Percentiles rank a stretch among this genome's conserved stretches.
Evolutionary conservation across 1,140 invertebrate genomes (phyloP).

Genomic region (Drosophila micromelanica): DNA sequence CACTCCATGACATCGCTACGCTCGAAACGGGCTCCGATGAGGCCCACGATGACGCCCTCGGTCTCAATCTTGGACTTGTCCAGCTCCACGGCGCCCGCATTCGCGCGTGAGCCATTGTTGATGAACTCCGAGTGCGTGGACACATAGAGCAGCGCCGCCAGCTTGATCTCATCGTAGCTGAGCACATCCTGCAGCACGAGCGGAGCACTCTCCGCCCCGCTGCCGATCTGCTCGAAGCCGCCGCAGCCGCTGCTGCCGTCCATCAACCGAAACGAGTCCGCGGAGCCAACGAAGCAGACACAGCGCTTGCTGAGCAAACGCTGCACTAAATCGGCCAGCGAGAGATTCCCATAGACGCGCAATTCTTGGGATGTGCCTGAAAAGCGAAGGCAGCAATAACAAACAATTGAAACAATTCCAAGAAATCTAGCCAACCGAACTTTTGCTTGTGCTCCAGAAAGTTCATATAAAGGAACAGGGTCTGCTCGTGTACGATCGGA

Average conservation of each 20-base stretch:
- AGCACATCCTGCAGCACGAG: slow-evolving; percentile 55
- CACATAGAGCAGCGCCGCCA: slow-evolving; percentile 87
- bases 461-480: slow-evolving; percentile 51
- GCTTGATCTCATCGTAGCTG: slow-evolving; percentile 79
- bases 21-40: slow-evolving; percentile 85
- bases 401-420: background rate
- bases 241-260: slow-evolving; percentile 26
- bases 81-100: slow-evolving; percentile 84
- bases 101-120: slow-evolving; percentile 86
- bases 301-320: slow-evolving; percentile 69
- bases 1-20: slow-evolving; percentile 86
- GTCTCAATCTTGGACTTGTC: slow-evolving; percentile 64
- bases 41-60: slow-evolving; percentile 78
- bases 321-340: slow-evolving; percentile 58
- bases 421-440: slow-evolving; percentile 51
- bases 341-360: slow-evolving; percentile 42
- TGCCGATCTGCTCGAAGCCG: slow-evolving; percentile 65
- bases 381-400: background rate
- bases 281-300: slow-evolving; percentile 38
- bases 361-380: slow-evolving; percentile 44
- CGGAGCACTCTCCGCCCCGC: slow-evolving; percentile 26
- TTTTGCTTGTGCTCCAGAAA: slow-evolving; percentile 73
- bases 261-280: slow-evolving; percentile 42
- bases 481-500: slow-evolving; percentile 72
- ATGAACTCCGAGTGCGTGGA: slow-evolving; percentile 88